Evolutionary conservation across 2,113 vertebrate genomes (phyloP).

Genomic region (Eleginops maclovinus): DNA sequence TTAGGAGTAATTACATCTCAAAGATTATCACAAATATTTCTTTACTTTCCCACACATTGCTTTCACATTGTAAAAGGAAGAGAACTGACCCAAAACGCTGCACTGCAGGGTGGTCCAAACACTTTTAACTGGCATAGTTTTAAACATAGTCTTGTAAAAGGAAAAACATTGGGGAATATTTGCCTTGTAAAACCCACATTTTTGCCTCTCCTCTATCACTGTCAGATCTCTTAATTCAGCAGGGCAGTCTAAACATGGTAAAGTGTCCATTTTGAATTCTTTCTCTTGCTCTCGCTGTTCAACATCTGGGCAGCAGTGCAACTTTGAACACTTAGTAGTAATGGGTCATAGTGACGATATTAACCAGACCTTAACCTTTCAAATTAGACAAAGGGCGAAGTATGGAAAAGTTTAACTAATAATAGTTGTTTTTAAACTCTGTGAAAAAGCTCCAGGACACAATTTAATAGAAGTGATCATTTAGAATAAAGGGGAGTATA

Average conservation of each 20-base stretch:
- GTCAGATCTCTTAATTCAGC: constrained; percentile 1
- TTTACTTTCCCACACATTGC: neutral
- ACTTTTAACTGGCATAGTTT: no score
- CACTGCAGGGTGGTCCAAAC: neutral
- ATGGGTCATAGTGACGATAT: neutral
- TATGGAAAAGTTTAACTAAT: neutral
- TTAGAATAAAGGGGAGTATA: neutral
- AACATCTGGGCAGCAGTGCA: constrained; percentile 81
- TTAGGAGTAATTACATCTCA: neutral
- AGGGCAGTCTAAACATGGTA: constrained; percentile 10
- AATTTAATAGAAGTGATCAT: neutral
- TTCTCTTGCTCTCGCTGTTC: constrained; percentile 30
- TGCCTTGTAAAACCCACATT: no score
- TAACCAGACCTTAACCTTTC: neutral
- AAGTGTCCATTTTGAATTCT: constrained; percentile 79
- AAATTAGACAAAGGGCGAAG: neutral
- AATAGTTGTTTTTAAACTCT: neutral
- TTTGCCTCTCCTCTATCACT: neutral
- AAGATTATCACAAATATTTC: neutral
- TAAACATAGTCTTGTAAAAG: neutral
- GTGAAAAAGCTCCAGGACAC: neutral
- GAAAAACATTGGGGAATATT: neutral
- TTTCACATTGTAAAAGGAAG: neutral
- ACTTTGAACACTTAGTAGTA: neutral
- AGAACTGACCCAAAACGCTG: neutral